A percentile compares a stretch with the other conserved stretches of the same genome.
These are phyloP conservation scores for Thereva nobilitata DNA, from an alignment of 2,888 invertebrate genomes.

Conservation along the genomic window DNA sequence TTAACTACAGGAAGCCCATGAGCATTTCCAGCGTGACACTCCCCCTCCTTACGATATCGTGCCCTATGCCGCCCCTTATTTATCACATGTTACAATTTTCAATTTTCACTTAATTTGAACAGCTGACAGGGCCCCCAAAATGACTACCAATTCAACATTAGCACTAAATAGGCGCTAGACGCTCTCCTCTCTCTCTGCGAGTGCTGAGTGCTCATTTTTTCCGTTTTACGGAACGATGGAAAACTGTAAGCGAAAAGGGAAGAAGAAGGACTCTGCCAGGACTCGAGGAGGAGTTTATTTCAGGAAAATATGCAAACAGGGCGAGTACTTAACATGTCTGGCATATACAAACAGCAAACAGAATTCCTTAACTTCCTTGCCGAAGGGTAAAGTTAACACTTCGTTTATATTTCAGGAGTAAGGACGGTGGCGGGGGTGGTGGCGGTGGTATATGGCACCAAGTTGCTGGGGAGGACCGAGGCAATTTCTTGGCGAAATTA, in stretches of 20 bases:
- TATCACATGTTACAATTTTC: constrained; percentile 27
- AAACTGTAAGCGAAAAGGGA: neutral
- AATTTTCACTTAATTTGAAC: constrained; percentile 33
- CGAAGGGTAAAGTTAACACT: constrained; percentile 31
- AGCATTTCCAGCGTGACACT: too few relatives aligned
- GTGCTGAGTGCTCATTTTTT: neutral
- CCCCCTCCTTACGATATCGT: too few relatives aligned
- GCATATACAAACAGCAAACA: constrained; percentile 32
- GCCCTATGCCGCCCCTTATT: neutral
- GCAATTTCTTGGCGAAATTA: constrained; percentile 26
- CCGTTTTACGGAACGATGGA: neutral
- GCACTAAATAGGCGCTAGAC: constrained; percentile 1
- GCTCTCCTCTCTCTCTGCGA: too few relatives aligned
- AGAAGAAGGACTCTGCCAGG: constrained; percentile 9
- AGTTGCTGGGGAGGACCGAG: neutral
- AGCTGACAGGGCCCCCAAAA: constrained; percentile 18
- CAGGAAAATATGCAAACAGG: constrained; percentile 30
- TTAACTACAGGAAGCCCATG: too few relatives aligned
- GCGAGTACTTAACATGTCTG: constrained; percentile 27
- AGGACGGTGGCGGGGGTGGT: neutral
- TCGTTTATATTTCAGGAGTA: constrained; percentile 16
- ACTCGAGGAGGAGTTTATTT: constrained; percentile 4
- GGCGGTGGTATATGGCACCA: neutral
- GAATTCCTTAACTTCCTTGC: constrained; percentile 26
- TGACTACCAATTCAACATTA: constrained; percentile 18